These are phyloP conservation scores for Thamnophis elegans DNA, from an alignment of 2,797 vertebrate species.

Conservation along the genomic window DNA sequence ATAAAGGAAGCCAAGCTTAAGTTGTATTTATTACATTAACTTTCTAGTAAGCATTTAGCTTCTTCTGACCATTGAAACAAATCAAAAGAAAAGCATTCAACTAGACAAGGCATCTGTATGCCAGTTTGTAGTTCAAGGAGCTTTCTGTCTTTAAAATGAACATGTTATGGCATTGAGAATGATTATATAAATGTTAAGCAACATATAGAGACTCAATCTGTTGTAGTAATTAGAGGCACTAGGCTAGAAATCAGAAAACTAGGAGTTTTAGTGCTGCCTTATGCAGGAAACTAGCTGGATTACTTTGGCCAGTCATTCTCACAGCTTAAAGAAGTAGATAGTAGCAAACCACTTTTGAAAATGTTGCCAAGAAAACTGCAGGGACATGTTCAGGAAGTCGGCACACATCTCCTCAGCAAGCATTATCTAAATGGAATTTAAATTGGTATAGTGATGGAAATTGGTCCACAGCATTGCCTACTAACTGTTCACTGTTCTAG, in stretches of 20 bases:
- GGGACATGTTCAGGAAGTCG: not conserved
- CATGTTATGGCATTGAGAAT: not conserved
- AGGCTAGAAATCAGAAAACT: not conserved
- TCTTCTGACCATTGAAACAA: not conserved
- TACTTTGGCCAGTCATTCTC: not conserved
- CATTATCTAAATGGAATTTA: not conserved
- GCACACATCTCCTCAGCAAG: not conserved
- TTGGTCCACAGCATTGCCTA: not conserved
- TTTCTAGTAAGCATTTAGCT: not conserved
- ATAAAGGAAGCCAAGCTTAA: not conserved
- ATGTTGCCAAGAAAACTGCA: not conserved
- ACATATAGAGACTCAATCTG: not conserved
- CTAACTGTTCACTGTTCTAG: not conserved
- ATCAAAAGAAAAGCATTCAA: not conserved
- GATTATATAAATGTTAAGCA: not conserved
- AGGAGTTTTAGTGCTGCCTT: not conserved
- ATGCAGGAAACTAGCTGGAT: not conserved
- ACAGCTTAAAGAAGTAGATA: not conserved
- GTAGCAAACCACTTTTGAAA: not conserved
- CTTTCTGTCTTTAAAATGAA: not conserved
- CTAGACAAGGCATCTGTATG: not conserved
- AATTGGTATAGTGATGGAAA: not conserved
- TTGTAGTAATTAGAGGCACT: not conserved
- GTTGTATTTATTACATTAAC: not conserved
- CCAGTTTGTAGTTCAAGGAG: not conserved